phyloP scores from a whole-genome alignment of 2,888 invertebrate species.

The Xanthia icteritia region DNA sequence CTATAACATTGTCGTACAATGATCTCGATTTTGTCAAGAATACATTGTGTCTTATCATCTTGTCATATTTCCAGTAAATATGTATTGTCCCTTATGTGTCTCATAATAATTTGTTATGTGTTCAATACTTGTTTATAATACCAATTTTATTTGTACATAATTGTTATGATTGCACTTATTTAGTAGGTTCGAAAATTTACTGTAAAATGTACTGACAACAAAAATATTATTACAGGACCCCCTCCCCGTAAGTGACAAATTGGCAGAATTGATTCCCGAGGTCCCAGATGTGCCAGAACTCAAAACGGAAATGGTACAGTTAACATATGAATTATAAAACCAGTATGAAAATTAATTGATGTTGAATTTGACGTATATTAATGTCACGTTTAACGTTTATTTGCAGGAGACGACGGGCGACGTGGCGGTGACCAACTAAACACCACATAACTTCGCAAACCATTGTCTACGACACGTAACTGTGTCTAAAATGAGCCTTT shows the following conservation, averaged over 20 bases:
- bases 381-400: slow-evolving; percentile 37
- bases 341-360: neutral
- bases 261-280: slow-evolving; percentile 86
- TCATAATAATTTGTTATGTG: slow-evolving; percentile 6
- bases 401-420: slow-evolving; percentile 82
- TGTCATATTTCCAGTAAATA: slow-evolving; percentile 16
- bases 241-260: slow-evolving; percentile 81
- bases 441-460: slow-evolving; percentile 54
- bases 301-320: slow-evolving; percentile 83
- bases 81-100: slow-evolving; percentile 1
- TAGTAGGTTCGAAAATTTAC: neutral
- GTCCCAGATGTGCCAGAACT: slow-evolving; percentile 85
- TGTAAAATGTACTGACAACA: slow-evolving; percentile 20
- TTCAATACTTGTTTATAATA: slow-evolving; percentile 16
- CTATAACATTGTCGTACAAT: neutral
- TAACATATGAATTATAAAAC: neutral
- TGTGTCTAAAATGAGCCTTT: slow-evolving; percentile 84
- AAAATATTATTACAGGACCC: slow-evolving; percentile 80
- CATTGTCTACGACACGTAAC: slow-evolving; percentile 72
- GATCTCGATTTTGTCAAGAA: neutral
- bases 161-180: neutral
- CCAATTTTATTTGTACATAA: neutral
- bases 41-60: neutral
- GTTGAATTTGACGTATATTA: neutral
- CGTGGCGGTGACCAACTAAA: slow-evolving; percentile 82